A percentile compares a stretch with the other conserved stretches of the same genome.
Evolutionary conservation across 2,888 invertebrate genomes (phyloP).

Genomic region (Diadegma fenestrale): DNA sequence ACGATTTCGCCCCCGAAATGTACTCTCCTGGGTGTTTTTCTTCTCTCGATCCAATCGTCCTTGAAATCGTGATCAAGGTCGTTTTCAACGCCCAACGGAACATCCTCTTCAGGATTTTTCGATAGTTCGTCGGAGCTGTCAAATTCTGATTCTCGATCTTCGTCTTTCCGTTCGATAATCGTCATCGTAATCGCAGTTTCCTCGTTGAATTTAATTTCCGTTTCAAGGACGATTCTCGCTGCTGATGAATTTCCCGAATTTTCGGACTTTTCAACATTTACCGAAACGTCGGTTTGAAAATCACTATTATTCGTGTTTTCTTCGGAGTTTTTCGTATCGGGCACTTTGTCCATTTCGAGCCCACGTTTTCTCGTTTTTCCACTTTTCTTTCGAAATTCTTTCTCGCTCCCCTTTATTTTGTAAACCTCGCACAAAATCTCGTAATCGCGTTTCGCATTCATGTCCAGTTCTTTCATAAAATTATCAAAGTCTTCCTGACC

Average conservation of each 20-base stretch:
- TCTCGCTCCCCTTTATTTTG: conserved; percentile 77
- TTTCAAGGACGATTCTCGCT: conserved; percentile 90
- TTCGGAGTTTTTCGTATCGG: background rate
- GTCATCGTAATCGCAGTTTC: conserved; percentile 94
- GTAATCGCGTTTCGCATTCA: conserved; percentile 86
- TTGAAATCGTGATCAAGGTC: conserved; percentile 50
- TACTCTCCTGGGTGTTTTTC: conserved; percentile 89
- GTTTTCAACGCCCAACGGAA: conserved; percentile 77
- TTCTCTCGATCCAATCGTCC: conserved; percentile 77
- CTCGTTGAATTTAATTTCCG: conserved; percentile 93
- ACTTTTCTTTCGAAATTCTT: conserved; percentile 21
- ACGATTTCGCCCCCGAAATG: conserved; percentile 95
- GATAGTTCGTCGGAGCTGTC: conserved; percentile 74
- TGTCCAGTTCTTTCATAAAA: conserved; percentile 84
- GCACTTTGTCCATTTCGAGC: background rate
- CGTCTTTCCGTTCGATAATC: conserved; percentile 90
- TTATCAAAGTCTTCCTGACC: conserved; percentile 89
- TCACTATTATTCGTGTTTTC: background rate
- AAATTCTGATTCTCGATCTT: conserved; percentile 84
- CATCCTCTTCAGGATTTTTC: conserved; percentile 56
- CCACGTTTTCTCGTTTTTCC: background rate
- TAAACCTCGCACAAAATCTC: conserved; percentile 88
- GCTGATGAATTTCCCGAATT: conserved; percentile 74
- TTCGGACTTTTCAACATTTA: conserved; percentile 75
- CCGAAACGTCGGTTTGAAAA: background rate